Percentiles rank a stretch among this genome's conserved stretches.
These are phyloP conservation scores for Willowsia nigromaculata DNA, from an alignment of 2,888 invertebrate genomes.

Conservation along the genomic window DNA sequence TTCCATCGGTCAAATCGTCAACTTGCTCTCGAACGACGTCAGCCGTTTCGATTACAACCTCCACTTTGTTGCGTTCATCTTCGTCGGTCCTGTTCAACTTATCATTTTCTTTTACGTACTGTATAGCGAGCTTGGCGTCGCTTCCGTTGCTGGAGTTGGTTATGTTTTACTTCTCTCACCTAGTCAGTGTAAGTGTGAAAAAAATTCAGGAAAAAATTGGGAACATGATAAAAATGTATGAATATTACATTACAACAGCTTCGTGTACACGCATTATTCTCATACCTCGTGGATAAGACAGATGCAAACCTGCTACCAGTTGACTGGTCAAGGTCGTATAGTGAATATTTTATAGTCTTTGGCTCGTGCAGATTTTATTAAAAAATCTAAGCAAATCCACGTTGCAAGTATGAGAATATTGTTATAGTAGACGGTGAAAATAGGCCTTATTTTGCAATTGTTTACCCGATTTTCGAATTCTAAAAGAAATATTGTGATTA, in stretches of 20 bases:
- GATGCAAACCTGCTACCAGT: background rate
- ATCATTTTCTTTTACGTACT: conserved; percentile 58
- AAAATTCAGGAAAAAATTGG: conserved; percentile 85
- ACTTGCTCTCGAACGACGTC: conserved; percentile 63
- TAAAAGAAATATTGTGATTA: no score
- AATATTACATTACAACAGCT: background rate
- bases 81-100: conserved; percentile 62
- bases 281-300: conserved; percentile 80
- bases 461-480: no score
- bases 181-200: conserved; percentile 81
- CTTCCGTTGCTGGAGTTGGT: conserved; percentile 59
- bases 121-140: conserved; percentile 47
- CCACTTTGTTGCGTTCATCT: conserved; percentile 56
- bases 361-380: background rate
- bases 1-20: conserved; percentile 66
- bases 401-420: no score
- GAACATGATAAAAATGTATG: conserved; percentile 81
- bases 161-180: conserved; percentile 62
- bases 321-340: conserved; percentile 38
- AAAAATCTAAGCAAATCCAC: background rate
- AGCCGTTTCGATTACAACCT: conserved; percentile 62
- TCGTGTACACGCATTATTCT: conserved; percentile 79
- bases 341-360: background rate
- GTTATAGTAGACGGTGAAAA: no score
- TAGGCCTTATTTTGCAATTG: no score